Evolutionary conservation across 2,113 vertebrate species (phyloP), one percentile per base, ranked within the genome.

Genomic region (Fulmarus glacialis): DNA sequence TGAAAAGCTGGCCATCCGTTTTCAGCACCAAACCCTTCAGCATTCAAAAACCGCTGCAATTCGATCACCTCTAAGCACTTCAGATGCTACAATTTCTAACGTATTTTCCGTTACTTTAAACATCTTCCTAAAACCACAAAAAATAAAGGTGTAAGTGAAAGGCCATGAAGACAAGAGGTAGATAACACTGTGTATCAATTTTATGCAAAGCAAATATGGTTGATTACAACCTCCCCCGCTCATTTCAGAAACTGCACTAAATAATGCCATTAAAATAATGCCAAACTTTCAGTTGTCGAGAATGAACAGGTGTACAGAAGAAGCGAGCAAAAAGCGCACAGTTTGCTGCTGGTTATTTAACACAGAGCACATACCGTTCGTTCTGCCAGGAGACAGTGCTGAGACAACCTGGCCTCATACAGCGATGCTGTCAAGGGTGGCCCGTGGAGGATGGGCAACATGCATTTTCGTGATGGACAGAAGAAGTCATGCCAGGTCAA

Each of bases 231-330:
- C 26, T 52, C 14, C 38, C 2, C 5, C 30, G 40, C 17, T 24
- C 18, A 6, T 36, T 60, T 55, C 24, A 27, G 40, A 68, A 4
- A 30, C 11, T 7, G 10, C 15, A 38, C 32, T n/a, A 38, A 64
- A 23, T 1, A 14, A 27, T 2, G 17, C 15, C 34, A 32, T 13
- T 15, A 34, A 40, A 47, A 58, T n/a, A n/a, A n/a, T n/a, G n/a
- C n/a, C n/a, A n/a, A n/a, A n/a, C n/a, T 16, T 34, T 14, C 60
- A 9, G 19, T 5, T 3, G 0, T 8, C 1, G 2, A 34, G 47
- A 62, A 40, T 0, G 9, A 43, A 10, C 8, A 36, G 32, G 29
- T 1, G 10, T 4, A 53, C 0, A 5, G 48, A 47, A 22, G 23
- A 30, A n/a, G 36, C 2, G 18, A 40, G 34, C 24, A 22, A 21